A percentile compares a stretch with the other conserved stretches of the same genome.
These are phyloP conservation scores for Microdon myrmicae DNA, from an alignment of 2,888 invertebrate genomes.

Conservation along the genomic window DNA sequence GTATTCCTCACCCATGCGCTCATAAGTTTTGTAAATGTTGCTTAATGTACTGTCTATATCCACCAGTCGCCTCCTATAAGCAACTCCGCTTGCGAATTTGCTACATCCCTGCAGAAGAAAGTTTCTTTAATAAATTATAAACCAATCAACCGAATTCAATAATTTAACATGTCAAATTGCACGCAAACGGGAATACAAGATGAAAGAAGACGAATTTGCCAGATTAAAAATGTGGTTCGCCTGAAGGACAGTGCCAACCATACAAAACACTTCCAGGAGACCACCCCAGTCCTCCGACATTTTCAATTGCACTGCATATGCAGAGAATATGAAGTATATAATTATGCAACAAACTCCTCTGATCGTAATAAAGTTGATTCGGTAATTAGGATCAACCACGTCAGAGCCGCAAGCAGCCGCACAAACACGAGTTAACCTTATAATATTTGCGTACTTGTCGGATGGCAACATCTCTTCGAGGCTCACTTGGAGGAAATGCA, in stretches of 20 bases:
- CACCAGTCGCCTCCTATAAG: not conserved
- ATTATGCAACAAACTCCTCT: slow-evolving; percentile 2
- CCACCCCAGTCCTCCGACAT: slow-evolving; percentile 13
- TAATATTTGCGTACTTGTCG: not conserved
- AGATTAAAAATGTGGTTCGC: too few species aligned
- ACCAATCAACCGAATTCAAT: too few species aligned
- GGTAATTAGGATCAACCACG: slow-evolving; percentile 8
- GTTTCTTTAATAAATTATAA: too few species aligned
- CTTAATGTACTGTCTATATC: too few species aligned
- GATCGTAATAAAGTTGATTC: slow-evolving; percentile 8
- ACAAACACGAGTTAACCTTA: not conserved
- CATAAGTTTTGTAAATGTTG: slow-evolving; percentile 27
- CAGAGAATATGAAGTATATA: slow-evolving; percentile 10
- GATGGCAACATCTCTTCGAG: too few species aligned
- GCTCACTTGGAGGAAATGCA: too few species aligned
- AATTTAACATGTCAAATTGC: too few species aligned
- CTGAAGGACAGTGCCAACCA: too few species aligned
- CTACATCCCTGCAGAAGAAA: too few species aligned
- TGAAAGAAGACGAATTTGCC: too few species aligned
- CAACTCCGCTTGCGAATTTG: too few species aligned
- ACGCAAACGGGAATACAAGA: too few species aligned
- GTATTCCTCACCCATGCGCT: slow-evolving; percentile 15
- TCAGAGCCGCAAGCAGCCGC: slow-evolving; percentile 14
- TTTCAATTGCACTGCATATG: slow-evolving; percentile 4
- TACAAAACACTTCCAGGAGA: slow-evolving; percentile 14